phyloP scores from a whole-genome alignment of 2,888 invertebrate species.

The Gymnosoma rotundatum region DNA sequence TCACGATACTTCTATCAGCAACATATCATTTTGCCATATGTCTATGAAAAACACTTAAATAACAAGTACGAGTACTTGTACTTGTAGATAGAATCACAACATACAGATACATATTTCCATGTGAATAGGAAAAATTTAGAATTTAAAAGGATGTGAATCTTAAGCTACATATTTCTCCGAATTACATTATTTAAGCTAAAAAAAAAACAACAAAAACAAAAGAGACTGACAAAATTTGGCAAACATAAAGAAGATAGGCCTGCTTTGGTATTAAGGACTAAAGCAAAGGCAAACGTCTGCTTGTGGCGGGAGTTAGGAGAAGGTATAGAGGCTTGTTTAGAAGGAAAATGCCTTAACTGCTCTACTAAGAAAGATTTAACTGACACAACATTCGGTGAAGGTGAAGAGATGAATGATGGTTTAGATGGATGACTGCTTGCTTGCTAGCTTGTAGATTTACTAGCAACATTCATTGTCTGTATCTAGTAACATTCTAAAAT shows the following conservation, averaged over 20 bases:
- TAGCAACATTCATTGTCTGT: not conserved
- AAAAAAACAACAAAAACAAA: not conserved
- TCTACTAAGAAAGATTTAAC: slow-evolving; percentile 10
- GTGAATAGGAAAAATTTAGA: not conserved
- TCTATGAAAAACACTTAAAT: slow-evolving; percentile 53
- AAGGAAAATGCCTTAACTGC: not conserved
- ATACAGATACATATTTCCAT: slow-evolving; percentile 15
- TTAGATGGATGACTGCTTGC: slow-evolving; percentile 12
- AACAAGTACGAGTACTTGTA: slow-evolving; percentile 57
- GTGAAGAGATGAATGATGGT: slow-evolving; percentile 5
- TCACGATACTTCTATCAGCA: slow-evolving; percentile 61
- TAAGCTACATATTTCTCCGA: slow-evolving; percentile 40
- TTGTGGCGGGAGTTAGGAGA: not conserved
- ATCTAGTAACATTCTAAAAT: slow-evolving; percentile 25
- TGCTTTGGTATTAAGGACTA: slow-evolving; percentile 47
- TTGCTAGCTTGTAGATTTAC: slow-evolving; percentile 40
- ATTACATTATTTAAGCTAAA: slow-evolving; percentile 42
- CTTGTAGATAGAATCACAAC: slow-evolving; percentile 22
- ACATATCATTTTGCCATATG: slow-evolving; percentile 62
- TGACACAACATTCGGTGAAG: slow-evolving; percentile 16
- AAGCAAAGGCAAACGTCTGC: slow-evolving; percentile 5
- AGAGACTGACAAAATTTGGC: not conserved
- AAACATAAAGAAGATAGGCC: slow-evolving; percentile 43
- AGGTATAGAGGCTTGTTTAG: not conserved
- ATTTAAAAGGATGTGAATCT: slow-evolving; percentile 51